Conservation (phyloP, 1,140 invertebrate genomes). For the Conus betulinus region DNA sequence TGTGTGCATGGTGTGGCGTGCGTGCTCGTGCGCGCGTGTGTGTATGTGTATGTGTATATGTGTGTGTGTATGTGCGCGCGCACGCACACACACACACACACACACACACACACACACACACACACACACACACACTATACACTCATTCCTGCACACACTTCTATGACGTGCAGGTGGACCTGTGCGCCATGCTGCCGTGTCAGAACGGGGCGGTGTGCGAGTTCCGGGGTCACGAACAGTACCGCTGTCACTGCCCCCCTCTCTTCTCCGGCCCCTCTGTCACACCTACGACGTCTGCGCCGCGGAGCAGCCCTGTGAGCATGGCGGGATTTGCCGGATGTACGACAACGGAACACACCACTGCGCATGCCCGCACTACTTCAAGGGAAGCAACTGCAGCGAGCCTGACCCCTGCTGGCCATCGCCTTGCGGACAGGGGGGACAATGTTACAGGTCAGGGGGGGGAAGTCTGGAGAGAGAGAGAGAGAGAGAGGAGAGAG, state of each 20-base stretch:
- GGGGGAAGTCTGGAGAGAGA: background rate
- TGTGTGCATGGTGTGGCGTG: too few species aligned
- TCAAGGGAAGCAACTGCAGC: conserved; percentile 78
- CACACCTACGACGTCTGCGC: conserved; percentile 71
- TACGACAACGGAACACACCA: conserved; percentile 46
- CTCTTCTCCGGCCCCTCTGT: conserved; percentile 72
- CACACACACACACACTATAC: too few species aligned
- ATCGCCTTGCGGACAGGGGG: conserved; percentile 70
- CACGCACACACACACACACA: too few species aligned
- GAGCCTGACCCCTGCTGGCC: conserved; percentile 50
- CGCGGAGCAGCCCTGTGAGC: conserved; percentile 85
- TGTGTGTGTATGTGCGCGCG: too few species aligned
- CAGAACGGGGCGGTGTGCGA: conserved; percentile 56
- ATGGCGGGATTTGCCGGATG: conserved; percentile 88
- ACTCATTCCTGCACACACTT: too few species aligned
- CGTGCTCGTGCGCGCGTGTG: too few species aligned
- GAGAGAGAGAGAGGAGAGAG: background rate
- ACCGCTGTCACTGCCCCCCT: conserved; percentile 67
- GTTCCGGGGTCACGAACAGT: conserved; percentile 49
- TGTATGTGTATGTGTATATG: too few species aligned
- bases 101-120: too few species aligned
- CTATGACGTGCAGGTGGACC: conserved; percentile 33
- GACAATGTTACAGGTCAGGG: conserved; percentile 59
- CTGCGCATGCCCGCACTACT: conserved; percentile 82
- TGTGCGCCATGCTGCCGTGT: conserved; percentile 60